Evolutionary conservation across 1,140 invertebrate genomes (phyloP).

Genomic region (Colletes gigas): DNA sequence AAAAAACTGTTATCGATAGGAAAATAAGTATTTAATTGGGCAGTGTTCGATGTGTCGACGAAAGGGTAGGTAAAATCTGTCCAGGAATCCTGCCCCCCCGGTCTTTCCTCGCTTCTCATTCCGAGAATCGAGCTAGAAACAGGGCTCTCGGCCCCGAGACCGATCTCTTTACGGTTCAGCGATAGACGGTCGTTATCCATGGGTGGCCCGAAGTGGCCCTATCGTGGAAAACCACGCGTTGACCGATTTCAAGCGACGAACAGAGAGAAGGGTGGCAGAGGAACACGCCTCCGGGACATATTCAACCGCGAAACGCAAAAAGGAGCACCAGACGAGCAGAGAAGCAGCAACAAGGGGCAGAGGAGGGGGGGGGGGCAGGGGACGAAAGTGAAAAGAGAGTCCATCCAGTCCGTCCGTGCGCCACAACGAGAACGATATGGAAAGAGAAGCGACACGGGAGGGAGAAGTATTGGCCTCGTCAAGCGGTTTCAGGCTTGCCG

Average conservation of each 20-base stretch:
- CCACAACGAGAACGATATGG: slow-evolving; percentile 37
- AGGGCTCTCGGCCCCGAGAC: slow-evolving; percentile 4
- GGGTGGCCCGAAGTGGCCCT: slow-evolving; percentile 51
- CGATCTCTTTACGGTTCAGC: slow-evolving; percentile 47
- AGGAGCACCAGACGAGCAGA: slow-evolving; percentile 25
- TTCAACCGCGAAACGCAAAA: slow-evolving; percentile 60
- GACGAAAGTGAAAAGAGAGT: slow-evolving; percentile 44
- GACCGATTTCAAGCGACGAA: slow-evolving; percentile 52
- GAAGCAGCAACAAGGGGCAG: not conserved
- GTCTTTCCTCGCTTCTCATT: too few species aligned
- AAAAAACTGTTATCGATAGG: too few species aligned
- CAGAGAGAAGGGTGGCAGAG: slow-evolving; percentile 7
- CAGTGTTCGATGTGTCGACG: not conserved
- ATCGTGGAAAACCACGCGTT: slow-evolving; percentile 67
- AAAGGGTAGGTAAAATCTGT: not conserved
- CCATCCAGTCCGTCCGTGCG: slow-evolving; percentile 10
- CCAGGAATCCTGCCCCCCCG: not conserved
- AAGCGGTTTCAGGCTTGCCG: slow-evolving; percentile 69
- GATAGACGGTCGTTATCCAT: slow-evolving; percentile 48
- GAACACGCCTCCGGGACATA: slow-evolving; percentile 56
- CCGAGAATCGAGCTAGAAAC: too few species aligned
- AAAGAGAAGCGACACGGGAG: slow-evolving; percentile 21
- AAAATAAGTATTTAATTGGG: too few species aligned
- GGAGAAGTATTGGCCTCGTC: slow-evolving; percentile 70
- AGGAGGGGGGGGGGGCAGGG: not conserved